These are phyloP conservation scores for Poecile atricapillus DNA, from an alignment of 2,113 vertebrate species.

Conservation along the genomic window DNA sequence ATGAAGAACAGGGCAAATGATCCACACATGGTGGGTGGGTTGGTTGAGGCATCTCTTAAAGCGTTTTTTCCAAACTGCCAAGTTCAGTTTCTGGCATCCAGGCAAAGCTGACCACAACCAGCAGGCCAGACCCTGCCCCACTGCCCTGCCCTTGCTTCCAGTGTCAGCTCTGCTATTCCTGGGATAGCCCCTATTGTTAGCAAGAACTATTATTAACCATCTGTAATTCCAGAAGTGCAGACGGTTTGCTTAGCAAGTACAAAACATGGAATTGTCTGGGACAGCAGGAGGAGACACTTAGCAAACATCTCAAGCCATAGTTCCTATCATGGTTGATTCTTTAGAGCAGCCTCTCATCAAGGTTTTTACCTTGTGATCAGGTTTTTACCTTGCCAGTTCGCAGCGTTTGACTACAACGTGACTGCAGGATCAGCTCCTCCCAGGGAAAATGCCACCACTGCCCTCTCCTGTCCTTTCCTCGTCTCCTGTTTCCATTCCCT, in stretches of 20 bases:
- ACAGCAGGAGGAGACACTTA: not conserved
- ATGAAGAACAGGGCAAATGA: not conserved
- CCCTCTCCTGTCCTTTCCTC: conserved; percentile 57
- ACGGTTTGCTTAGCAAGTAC: not conserved
- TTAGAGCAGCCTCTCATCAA: not conserved
- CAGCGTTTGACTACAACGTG: not conserved
- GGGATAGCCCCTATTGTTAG: not conserved
- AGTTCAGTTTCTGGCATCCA: not conserved
- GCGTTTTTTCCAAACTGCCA: not conserved
- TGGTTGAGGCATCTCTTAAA: not conserved
- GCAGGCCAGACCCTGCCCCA: not conserved
- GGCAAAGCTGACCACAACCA: not conserved
- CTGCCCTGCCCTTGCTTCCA: not conserved
- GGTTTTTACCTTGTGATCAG: too few species aligned
- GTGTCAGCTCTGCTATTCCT: not conserved
- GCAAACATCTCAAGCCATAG: not conserved
- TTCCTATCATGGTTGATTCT: not conserved
- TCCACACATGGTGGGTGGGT: not conserved
- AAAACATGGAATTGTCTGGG: not conserved
- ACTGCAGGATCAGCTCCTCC: not conserved
- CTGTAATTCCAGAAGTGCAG: not conserved
- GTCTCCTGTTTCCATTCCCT: not conserved
- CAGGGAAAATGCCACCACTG: conserved; percentile 56
- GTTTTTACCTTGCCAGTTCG: not conserved
- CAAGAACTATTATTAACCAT: not conserved